These are phyloP conservation scores for Pangasianodon hypophthalmus DNA, from an alignment of 2,113 vertebrate species.

Conservation along the genomic window DNA sequence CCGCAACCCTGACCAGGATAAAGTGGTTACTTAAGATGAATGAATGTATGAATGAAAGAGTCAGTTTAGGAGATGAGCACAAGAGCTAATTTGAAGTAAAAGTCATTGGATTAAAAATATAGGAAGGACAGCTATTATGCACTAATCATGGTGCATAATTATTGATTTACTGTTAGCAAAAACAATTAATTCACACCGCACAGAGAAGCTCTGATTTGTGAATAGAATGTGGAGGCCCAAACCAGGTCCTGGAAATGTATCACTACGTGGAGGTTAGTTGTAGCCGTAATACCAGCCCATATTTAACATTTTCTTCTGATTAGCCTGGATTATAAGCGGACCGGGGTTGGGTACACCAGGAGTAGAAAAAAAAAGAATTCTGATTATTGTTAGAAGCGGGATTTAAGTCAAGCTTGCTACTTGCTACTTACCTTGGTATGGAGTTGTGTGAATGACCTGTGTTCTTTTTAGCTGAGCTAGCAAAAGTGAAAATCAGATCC, in stretches of 20 bases:
- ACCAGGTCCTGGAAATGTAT: background rate
- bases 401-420: background rate
- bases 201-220: background rate
- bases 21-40: background rate
- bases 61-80: background rate
- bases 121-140: conserved; percentile 10
- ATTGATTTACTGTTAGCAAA: conserved; percentile 22
- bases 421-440: conserved; percentile 55
- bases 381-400: background rate
- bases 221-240: conserved; percentile 2
- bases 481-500: conserved; percentile 51
- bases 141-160: background rate
- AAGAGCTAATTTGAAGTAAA: background rate
- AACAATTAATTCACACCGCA: conserved; percentile 2
- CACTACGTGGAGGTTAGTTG: background rate
- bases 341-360: background rate
- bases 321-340: background rate
- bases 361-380: background rate
- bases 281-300: background rate
- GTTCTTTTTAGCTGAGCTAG: conserved; percentile 56
- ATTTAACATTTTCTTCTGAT: background rate
- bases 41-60: background rate
- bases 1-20: background rate
- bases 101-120: background rate
- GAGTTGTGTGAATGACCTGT: conserved; percentile 41